Percentiles rank a stretch among this genome's conserved stretches.
Evolutionary conservation across 2,113 vertebrate species (phyloP).

Genomic region (Tetraodon nigroviridis): DNA sequence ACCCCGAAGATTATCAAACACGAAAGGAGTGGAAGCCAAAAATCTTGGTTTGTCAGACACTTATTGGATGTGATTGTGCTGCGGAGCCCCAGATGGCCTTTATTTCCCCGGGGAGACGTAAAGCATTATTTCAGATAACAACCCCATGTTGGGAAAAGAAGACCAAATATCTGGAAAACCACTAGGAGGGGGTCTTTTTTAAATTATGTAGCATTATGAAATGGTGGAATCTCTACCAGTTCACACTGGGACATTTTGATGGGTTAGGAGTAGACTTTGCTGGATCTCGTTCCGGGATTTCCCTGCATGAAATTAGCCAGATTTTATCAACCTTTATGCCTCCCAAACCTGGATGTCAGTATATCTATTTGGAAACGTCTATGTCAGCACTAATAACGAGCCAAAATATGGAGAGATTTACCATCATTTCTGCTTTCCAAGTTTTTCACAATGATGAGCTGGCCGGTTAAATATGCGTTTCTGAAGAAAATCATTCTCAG

Average conservation of each 20-base stretch:
- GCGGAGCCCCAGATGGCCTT: constrained; percentile 2
- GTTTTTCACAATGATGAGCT: background rate
- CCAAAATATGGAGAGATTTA: constrained; percentile 10
- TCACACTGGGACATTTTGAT: background rate
- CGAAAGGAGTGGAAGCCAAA: background rate
- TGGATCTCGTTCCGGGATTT: background rate
- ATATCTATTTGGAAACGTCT: background rate
- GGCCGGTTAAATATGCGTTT: background rate
- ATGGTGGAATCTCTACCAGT: too few species aligned
- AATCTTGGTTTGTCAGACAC: constrained; percentile 9
- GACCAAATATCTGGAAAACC: too few species aligned
- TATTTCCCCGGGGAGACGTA: constrained; percentile 14
- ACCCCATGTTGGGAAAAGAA: constrained; percentile 18
- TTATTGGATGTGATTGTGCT: constrained; percentile 29
- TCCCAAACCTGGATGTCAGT: background rate
- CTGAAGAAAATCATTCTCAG: background rate
- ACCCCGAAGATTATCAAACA: constrained; percentile 18
- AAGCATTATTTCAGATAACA: constrained; percentile 13
- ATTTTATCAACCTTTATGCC: constrained; percentile 1
- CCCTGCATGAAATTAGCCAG: background rate
- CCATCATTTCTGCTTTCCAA: background rate
- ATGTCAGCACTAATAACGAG: background rate
- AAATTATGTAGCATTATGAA: too few species aligned
- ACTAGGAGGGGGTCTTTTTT: too few species aligned
- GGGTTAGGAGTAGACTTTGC: constrained; percentile 1